phyloP scores from a whole-genome alignment of 2,888 invertebrate species.

The Noctua pronuba region DNA sequence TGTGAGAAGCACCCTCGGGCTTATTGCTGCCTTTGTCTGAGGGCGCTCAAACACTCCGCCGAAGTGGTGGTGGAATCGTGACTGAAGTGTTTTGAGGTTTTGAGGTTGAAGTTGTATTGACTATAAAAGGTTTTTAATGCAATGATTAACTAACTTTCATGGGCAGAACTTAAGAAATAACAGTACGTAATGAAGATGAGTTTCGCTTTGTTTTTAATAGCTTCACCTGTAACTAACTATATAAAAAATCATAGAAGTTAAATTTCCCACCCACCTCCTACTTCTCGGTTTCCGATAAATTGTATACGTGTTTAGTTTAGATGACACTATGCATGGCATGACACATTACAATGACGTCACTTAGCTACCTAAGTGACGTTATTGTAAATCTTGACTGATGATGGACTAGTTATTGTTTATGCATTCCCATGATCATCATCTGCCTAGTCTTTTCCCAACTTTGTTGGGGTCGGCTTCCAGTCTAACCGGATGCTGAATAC shows the following conservation, averaged over 20 bases:
- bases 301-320: background rate
- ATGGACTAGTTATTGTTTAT: background rate
- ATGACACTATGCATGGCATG: background rate
- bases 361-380: too few species aligned
- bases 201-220: background rate
- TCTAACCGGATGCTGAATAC: too few species aligned
- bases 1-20: slow-evolving; percentile 56
- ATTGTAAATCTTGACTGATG: too few species aligned
- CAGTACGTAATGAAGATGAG: background rate
- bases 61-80: slow-evolving; percentile 17
- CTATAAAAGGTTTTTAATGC: background rate
- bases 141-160: background rate
- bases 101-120: background rate
- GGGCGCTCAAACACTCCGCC: slow-evolving; percentile 32
- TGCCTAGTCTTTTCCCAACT: too few species aligned
- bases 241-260: background rate
- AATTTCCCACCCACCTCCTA: background rate
- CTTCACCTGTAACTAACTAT: background rate
- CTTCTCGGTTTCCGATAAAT: background rate
- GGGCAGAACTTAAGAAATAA: background rate
- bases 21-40: slow-evolving; percentile 64
- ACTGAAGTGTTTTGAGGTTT: slow-evolving; percentile 7
- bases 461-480: too few species aligned
- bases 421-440: background rate
- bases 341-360: too few species aligned